phyloP scores from a whole-genome alignment of 2,797 vertebrate genomes.

The Centropyge bicolor region DNA sequence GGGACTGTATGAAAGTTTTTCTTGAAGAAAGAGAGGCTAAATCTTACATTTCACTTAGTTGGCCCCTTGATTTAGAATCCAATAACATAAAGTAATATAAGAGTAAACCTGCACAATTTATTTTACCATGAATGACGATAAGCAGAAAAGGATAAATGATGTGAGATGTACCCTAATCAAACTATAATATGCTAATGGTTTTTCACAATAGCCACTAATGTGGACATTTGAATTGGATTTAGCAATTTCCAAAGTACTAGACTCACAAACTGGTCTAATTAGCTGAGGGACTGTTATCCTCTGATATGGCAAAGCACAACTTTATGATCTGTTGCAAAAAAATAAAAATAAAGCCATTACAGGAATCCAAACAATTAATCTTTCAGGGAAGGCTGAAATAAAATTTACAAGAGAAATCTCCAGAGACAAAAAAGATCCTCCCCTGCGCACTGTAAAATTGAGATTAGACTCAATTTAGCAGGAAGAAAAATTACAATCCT shows the following conservation, averaged over 20 bases:
- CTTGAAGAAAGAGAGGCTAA: not conserved
- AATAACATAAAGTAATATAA: not conserved
- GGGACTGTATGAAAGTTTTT: not conserved
- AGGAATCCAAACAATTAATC: not conserved
- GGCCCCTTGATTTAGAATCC: not conserved
- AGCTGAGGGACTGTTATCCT: not conserved
- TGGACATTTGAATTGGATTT: not conserved
- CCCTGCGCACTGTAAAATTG: not conserved
- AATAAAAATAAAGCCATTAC: not conserved
- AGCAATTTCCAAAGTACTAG: not conserved
- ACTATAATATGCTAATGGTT: not conserved
- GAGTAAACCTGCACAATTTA: not conserved
- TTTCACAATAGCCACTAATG: not conserved
- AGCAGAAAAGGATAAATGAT: not conserved
- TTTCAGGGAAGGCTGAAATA: not conserved
- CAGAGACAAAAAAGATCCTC: not conserved
- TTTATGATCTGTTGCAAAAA: not conserved
- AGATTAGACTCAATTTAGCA: not conserved
- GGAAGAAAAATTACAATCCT: not conserved
- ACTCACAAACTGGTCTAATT: not conserved
- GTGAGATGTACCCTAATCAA: not conserved
- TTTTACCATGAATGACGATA: not conserved
- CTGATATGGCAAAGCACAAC: slow-evolving; percentile 2
- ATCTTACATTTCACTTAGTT: not conserved
- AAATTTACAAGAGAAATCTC: not conserved